Evolutionary conservation across 2,797 vertebrate species (phyloP), one percentile per base, ranked within the genome.

Genomic region (Taenioides sp.): DNA sequence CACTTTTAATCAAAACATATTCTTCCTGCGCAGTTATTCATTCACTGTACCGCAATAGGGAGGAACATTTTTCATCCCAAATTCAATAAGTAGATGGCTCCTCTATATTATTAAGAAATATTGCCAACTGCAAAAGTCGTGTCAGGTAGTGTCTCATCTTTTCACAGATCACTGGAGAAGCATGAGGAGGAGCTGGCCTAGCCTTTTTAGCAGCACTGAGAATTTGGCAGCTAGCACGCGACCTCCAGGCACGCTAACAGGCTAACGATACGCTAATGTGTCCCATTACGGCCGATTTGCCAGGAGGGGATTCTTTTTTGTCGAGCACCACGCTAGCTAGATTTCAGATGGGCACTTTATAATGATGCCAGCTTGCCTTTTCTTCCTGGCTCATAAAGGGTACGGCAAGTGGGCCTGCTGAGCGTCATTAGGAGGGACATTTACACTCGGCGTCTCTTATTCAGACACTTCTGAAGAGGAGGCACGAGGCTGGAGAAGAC

Each of bases 201-300:
- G 78, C 70, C 81, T 84, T 84, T 80, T 71, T 73, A 62, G 43
- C 75, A 84, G 84, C 86, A 84, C 85, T 83, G 73, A 78, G 87
- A 89, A 86, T 86, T 88, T 87, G 84, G 87, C 89, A 90, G 88
- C 78, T 65, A 80, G 76, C 31, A 80, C 83, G 88, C 90, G 89
- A 93, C 92, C 92, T 90, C 87, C 86, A 89, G 93, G 91, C 91
- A 90, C 81, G 90, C 92, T 89, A 87, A 87, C 83, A 92, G 91
- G 87, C 90, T 92, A 91, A 94, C 89, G 92, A 91, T 81, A 90
- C 88, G 78, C 91, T 95, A 94, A 94, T 94, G 93, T 91, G 89
- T 93, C 91, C 93, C 92, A 94, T 94, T 94, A 94, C 81, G 76
- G 86, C 83, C 87, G 87, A 92, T 92, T 91, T 91, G 90, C 91